phyloP scores from a whole-genome alignment of 2,888 invertebrate genomes.

The Drosophila acutilabella region DNA sequence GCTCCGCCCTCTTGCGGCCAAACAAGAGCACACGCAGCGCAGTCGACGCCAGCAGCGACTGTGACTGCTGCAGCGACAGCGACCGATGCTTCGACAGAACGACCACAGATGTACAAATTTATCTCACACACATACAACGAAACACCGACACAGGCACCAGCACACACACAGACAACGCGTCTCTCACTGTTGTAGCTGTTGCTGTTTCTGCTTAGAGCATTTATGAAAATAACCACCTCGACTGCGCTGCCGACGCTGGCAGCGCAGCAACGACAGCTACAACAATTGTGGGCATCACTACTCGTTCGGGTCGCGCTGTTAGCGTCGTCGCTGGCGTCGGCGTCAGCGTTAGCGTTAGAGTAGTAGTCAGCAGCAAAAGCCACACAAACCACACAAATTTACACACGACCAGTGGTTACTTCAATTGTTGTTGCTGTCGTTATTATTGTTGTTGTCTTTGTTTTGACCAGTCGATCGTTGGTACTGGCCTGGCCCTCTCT shows the following conservation, averaged over 20 bases:
- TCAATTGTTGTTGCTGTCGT: conserved; percentile 26
- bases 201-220: conserved; percentile 54
- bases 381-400: conserved; percentile 31
- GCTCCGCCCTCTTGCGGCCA: conserved; percentile 79
- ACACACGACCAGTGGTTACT: conserved; percentile 51
- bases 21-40: conserved; percentile 47
- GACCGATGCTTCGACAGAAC: too few species aligned
- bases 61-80: not conserved
- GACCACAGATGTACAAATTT: conserved; percentile 17
- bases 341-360: conserved; percentile 24
- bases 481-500: conserved; percentile 32
- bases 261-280: conserved; percentile 17
- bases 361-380: conserved; percentile 36
- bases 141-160: conserved; percentile 14
- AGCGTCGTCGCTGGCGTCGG: conserved; percentile 23
- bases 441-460: conserved; percentile 44
- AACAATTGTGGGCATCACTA: conserved; percentile 24
- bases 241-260: conserved; percentile 41
- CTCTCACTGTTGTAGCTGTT: conserved; percentile 25
- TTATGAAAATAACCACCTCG: conserved; percentile 67
- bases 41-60: conserved; percentile 10
- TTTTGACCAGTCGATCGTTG: conserved; percentile 74
- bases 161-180: conserved; percentile 22
- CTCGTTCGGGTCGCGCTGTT: conserved; percentile 65
- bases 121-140: conserved; percentile 33